Percentiles rank a stretch among this genome's conserved stretches.
Conservation (phyloP, 2,113 vertebrate genomes). For the Parus major region DNA sequence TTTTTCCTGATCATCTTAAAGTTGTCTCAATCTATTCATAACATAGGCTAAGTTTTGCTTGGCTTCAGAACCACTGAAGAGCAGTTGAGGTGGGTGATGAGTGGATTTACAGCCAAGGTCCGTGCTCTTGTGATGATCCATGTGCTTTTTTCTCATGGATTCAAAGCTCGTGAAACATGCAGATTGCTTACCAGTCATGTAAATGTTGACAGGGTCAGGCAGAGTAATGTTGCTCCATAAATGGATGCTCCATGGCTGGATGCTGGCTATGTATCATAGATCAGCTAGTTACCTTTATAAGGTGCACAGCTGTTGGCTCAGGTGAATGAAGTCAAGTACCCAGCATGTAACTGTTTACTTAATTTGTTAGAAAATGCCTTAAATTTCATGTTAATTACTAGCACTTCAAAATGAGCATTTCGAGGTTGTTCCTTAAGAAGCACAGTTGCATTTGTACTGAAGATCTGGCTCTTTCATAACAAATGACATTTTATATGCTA, state of each 20-base stretch:
- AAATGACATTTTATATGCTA: not conserved
- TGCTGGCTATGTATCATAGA: slow-evolving; percentile 49
- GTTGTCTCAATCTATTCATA: not conserved
- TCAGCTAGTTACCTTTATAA: slow-evolving; percentile 63
- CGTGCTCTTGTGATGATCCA: not conserved
- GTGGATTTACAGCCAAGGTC: not conserved
- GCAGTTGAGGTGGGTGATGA: not conserved
- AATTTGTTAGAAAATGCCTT: slow-evolving; percentile 63
- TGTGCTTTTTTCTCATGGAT: not conserved
- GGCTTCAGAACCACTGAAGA: slow-evolving; percentile 18
- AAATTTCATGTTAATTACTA: not conserved
- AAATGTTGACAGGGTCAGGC: slow-evolving; percentile 10
- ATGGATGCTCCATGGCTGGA: slow-evolving; percentile 20
- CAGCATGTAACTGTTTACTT: slow-evolving; percentile 3
- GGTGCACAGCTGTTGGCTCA: slow-evolving; percentile 60
- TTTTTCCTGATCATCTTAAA: not conserved
- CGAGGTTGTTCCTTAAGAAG: slow-evolving; percentile 2
- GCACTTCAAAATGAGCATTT: slow-evolving; percentile 5
- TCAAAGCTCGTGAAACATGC: slow-evolving; percentile 14
- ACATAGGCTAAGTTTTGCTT: slow-evolving; percentile 8
- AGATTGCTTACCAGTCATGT: not conserved
- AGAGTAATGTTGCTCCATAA: slow-evolving; percentile 24
- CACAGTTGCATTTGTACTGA: slow-evolving; percentile 19
- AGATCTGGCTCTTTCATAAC: not conserved
- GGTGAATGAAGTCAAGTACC: slow-evolving; percentile 41